Evolutionary conservation across 1,140 invertebrate species (phyloP).

Genomic region (Pentalonia nigronervosa): DNA sequence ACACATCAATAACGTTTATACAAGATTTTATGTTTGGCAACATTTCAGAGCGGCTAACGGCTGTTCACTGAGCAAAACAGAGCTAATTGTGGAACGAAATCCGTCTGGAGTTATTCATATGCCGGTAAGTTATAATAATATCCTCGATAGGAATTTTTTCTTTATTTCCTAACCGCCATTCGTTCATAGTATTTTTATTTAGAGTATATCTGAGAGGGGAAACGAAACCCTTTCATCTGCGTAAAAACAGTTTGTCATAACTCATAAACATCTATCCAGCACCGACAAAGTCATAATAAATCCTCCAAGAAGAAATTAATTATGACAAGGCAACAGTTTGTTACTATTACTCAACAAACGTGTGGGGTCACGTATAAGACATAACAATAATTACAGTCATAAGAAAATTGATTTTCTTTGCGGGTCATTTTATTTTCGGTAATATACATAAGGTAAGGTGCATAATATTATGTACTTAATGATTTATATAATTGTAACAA

Average conservation of each 20-base stretch:
- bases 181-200: constrained; percentile 51
- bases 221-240: constrained; percentile 56
- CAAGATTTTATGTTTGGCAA: constrained; percentile 50
- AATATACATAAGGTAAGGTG: background rate
- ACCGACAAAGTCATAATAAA: constrained; percentile 53
- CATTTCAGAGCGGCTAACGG: constrained; percentile 6
- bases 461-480: background rate
- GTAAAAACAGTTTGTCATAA: constrained; percentile 56
- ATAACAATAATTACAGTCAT: background rate
- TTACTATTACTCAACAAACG: constrained; percentile 44
- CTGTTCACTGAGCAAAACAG: constrained; percentile 11
- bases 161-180: constrained; percentile 45
- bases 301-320: constrained; percentile 45
- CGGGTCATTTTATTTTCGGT: background rate
- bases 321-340: constrained; percentile 41
- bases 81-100: constrained; percentile 55
- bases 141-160: constrained; percentile 54
- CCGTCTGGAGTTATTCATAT: constrained; percentile 54
- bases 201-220: constrained; percentile 34
- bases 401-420: background rate
- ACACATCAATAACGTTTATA: constrained; percentile 43
- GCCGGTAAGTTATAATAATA: constrained; percentile 54
- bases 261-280: constrained; percentile 43
- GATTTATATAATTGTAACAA: background rate
- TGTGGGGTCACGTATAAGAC: background rate